phyloP scores from a whole-genome alignment of 2,797 vertebrate genomes.

The Microctenopoma steveboyesi region DNA sequence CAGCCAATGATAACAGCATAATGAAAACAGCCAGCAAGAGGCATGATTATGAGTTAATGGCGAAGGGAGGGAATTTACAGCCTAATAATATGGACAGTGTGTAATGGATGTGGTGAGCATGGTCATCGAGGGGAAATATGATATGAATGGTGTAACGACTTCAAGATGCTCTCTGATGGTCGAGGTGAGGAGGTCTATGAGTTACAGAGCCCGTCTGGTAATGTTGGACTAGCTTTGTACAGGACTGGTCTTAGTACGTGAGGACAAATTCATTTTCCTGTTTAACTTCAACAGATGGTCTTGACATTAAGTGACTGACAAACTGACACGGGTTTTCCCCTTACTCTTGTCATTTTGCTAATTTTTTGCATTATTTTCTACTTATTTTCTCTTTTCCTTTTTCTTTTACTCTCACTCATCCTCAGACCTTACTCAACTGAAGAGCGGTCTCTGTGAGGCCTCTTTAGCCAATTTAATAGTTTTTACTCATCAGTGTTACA shows the following conservation, averaged over 20 bases:
- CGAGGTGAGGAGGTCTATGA: conserved; percentile 49
- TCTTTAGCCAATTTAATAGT: conserved; percentile 58
- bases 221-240: conserved; percentile 28
- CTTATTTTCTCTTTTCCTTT: conserved; percentile 1
- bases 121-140: conserved; percentile 51
- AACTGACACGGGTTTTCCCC: conserved; percentile 32
- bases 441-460: conserved; percentile 38
- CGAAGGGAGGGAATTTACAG: conserved; percentile 50
- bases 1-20: conserved; percentile 46
- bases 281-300: conserved; percentile 48
- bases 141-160: conserved; percentile 53
- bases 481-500: conserved; percentile 56
- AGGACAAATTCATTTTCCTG: conserved; percentile 53
- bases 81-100: conserved; percentile 55
- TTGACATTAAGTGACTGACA: conserved; percentile 20
- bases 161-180: conserved; percentile 48
- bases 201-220: conserved; percentile 55
- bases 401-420: conserved; percentile 22
- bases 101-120: conserved; percentile 54
- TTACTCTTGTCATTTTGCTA: conserved; percentile 36
- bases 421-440: conserved; percentile 23
- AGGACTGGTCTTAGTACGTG: conserved; percentile 26
- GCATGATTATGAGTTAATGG: conserved; percentile 51
- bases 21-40: conserved; percentile 30
- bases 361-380: conserved; percentile 19